Evolutionary conservation across 2,888 invertebrate species (phyloP).

Genomic region (Palloptera scutellata): DNA sequence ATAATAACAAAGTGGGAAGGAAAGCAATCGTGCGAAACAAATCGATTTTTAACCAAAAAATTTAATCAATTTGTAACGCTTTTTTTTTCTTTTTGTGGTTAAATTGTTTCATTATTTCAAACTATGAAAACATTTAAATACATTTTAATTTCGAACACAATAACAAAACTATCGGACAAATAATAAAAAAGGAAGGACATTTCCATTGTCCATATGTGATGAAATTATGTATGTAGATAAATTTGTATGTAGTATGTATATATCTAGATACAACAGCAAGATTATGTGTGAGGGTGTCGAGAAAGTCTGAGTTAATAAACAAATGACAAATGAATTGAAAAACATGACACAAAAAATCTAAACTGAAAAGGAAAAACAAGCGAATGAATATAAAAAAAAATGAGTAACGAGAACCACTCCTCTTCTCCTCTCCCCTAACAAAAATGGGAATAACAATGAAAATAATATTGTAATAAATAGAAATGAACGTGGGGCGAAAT

Average conservation of each 20-base stretch:
- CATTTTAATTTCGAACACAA: slow-evolving; percentile 43
- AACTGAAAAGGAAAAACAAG: no score
- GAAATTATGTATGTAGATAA: background rate
- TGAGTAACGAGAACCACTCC: background rate
- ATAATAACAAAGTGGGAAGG: slow-evolving; percentile 12
- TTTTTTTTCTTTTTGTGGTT: slow-evolving; percentile 51
- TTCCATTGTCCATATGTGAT: background rate
- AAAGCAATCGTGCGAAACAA: slow-evolving; percentile 40
- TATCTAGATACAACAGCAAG: background rate
- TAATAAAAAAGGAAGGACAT: background rate
- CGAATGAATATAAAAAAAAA: background rate
- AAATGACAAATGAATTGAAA: background rate
- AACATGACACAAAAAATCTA: background rate
- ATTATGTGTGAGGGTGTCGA: background rate
- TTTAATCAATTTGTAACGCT: slow-evolving; percentile 56
- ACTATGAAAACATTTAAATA: slow-evolving; percentile 42
- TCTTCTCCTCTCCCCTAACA: no score
- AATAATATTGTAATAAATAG: slow-evolving; percentile 11
- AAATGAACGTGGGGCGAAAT: slow-evolving; percentile 16
- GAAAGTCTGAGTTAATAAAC: background rate
- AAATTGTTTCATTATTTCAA: slow-evolving; percentile 45
- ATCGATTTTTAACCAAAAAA: slow-evolving; percentile 44
- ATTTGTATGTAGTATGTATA: background rate
- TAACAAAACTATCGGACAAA: background rate
- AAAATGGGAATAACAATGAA: background rate